These are phyloP conservation scores for Cervus canadensis DNA, from an alignment of 2,113 vertebrate genomes.

Conservation along the genomic window DNA sequence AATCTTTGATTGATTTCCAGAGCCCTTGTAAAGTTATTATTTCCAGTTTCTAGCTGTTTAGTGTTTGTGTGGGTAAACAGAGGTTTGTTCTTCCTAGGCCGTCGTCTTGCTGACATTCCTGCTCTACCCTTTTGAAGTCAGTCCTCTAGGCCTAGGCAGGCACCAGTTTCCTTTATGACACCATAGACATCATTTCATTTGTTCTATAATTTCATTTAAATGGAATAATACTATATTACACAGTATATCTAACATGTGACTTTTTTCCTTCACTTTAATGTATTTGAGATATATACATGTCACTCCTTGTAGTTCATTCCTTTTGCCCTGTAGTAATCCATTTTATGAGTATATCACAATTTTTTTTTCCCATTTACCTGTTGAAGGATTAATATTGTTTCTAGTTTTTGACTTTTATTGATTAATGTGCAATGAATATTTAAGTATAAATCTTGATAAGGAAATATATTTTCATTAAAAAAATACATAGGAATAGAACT, in stretches of 20 bases:
- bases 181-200: not conserved
- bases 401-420: not conserved
- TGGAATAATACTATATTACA: not conserved
- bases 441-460: not conserved
- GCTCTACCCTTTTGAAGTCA: not conserved
- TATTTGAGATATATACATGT: not conserved
- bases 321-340: not conserved
- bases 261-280: not conserved
- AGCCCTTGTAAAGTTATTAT: not conserved
- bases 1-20: not conserved
- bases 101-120: not conserved
- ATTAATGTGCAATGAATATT: not conserved
- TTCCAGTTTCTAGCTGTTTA: not conserved
- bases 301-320: not conserved
- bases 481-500: not conserved
- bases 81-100: not conserved
- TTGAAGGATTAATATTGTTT: not conserved
- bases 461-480: not conserved
- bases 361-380: not conserved
- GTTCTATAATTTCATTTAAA: not conserved
- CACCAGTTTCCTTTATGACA: not conserved
- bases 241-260: not conserved
- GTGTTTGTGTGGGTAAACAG: not conserved
- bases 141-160: not conserved
- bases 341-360: not conserved